A percentile compares a stretch with the other conserved stretches of the same genome.
phyloP scores from a whole-genome alignment of 2,888 invertebrate species.

The Antheraea assamensis region DNA sequence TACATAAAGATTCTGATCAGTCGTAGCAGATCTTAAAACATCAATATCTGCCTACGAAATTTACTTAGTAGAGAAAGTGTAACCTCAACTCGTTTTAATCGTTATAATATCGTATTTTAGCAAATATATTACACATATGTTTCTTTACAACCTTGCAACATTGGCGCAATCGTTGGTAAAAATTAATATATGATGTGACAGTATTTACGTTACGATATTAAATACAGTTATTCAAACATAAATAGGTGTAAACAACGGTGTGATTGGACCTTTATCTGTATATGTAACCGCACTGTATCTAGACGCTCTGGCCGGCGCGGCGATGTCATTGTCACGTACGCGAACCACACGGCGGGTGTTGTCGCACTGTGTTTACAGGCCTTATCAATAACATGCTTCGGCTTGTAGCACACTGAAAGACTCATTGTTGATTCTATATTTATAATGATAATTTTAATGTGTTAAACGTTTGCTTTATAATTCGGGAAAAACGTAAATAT shows the following conservation, averaged over 20 bases:
- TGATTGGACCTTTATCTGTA: constrained; percentile 62
- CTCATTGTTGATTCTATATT: constrained; percentile 27
- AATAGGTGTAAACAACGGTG: constrained; percentile 43
- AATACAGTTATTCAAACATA: constrained; percentile 24
- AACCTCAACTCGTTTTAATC: background rate
- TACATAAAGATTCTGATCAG: background rate
- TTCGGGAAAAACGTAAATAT: background rate
- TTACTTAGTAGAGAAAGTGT: background rate
- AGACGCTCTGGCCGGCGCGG: constrained; percentile 46
- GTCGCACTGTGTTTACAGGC: constrained; percentile 66
- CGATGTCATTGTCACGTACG: constrained; percentile 72
- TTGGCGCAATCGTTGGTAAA: background rate
- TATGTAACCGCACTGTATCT: constrained; percentile 51
- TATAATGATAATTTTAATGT: background rate
- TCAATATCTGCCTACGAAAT: background rate
- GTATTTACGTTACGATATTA: constrained; percentile 29
- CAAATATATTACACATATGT: background rate
- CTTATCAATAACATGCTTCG: constrained; percentile 71
- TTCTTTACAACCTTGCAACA: background rate
- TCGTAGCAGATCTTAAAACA: background rate
- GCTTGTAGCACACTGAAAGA: constrained; percentile 38
- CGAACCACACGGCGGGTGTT: constrained; percentile 55
- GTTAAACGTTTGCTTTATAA: background rate
- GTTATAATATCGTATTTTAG: background rate
- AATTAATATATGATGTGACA: background rate